Evolutionary conservation across 2,888 invertebrate genomes (phyloP).

Genomic region (Plebejus anna): DNA sequence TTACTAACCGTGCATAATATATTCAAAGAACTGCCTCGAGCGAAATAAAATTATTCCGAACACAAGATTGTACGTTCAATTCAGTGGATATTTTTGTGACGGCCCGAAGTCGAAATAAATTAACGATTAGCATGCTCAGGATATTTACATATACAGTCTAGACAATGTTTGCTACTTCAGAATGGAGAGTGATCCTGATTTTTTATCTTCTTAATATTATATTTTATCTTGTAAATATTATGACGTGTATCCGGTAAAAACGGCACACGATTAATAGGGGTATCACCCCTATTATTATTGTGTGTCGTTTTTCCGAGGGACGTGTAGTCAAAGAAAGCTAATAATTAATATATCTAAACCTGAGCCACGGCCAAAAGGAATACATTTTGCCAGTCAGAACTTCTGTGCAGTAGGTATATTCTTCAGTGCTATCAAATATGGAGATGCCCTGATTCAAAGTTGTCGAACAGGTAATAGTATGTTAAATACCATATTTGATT

Average conservation of each 20-base stretch:
- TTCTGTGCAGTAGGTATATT: too few relatives aligned
- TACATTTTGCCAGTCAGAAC: too few relatives aligned
- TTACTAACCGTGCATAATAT: not conserved
- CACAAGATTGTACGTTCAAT: not conserved
- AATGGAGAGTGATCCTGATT: not conserved
- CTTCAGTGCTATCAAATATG: too few relatives aligned
- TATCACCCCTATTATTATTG: too few relatives aligned
- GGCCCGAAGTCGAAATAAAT: not conserved
- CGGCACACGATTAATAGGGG: too few relatives aligned
- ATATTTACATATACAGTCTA: not conserved
- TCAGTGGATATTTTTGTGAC: slow-evolving; percentile 3
- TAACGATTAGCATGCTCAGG: not conserved
- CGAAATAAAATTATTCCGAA: not conserved
- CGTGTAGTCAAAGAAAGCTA: too few relatives aligned
- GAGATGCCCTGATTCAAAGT: not conserved
- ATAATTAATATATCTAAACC: too few relatives aligned
- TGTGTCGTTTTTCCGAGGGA: too few relatives aligned
- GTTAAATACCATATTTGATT: not conserved
- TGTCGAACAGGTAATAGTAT: not conserved
- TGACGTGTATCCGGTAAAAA: too few relatives aligned
- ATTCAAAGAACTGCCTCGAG: not conserved
- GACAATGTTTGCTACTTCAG: not conserved
- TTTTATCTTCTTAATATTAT: not conserved
- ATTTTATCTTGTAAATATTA: too few relatives aligned
- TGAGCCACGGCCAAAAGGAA: too few relatives aligned